phyloP scores from a whole-genome alignment of 2,797 vertebrate species.

The Uromys caudimaculatus region DNA sequence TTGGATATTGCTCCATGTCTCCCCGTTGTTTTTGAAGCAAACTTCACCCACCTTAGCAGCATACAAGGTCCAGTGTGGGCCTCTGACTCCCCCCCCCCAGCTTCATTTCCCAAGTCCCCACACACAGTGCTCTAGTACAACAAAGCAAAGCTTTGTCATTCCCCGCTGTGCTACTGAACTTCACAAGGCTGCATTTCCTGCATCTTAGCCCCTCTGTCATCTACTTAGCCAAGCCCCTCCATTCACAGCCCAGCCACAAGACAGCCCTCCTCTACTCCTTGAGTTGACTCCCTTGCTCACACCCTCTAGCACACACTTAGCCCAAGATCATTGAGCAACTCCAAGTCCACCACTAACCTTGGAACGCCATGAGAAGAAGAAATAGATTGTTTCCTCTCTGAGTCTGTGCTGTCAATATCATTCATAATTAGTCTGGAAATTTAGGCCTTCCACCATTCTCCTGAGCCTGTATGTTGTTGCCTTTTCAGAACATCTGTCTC shows the following conservation, averaged over 20 bases:
- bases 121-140: background rate
- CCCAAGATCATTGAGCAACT: background rate
- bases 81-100: slow-evolving; percentile 21
- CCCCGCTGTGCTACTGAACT: background rate
- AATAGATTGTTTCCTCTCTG: slow-evolving; percentile 7
- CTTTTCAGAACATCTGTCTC: slow-evolving; percentile 5
- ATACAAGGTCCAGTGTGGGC: background rate
- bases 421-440: slow-evolving; percentile 38
- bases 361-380: background rate
- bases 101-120: slow-evolving; percentile 18
- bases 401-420: background rate
- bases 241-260: background rate
- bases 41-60: background rate
- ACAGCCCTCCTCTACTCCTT: background rate
- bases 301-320: background rate
- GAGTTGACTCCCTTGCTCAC: background rate
- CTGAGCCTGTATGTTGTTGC: background rate
- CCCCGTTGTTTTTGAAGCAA: slow-evolving; percentile 12
- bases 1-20: background rate
- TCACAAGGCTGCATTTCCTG: background rate
- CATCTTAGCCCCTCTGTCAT: background rate
- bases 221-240: background rate
- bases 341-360: background rate
- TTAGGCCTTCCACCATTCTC: background rate
- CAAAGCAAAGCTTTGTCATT: background rate